Evolutionary conservation across 2,797 vertebrate species (phyloP).

Genomic region (Premnoplex brunnescens): DNA sequence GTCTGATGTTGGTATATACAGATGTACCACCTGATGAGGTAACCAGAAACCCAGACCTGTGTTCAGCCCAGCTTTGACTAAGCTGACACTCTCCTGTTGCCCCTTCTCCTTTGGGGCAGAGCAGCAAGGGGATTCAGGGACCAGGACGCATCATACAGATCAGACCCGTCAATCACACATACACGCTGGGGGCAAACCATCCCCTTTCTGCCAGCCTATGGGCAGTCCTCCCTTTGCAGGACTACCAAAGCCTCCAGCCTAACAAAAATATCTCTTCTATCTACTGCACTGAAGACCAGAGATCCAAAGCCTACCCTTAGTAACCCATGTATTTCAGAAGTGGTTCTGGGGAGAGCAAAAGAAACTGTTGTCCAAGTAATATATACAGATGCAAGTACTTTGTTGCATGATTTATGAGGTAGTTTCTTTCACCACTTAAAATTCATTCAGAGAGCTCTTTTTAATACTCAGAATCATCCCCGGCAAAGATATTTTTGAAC

Average conservation of each 20-base stretch:
- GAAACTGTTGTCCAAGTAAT: not conserved
- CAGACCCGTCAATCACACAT: rapidly evolving
- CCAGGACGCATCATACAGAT: not conserved
- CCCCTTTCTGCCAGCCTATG: not conserved
- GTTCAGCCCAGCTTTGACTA: not conserved
- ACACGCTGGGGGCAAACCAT: not conserved
- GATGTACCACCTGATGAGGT: not conserved
- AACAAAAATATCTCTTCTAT: not conserved
- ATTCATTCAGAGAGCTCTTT: not conserved
- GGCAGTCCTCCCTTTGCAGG: not conserved
- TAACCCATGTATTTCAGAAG: not conserved
- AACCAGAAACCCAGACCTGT: not conserved
- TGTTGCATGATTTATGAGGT: not conserved
- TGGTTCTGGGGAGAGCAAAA: not conserved
- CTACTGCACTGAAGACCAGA: not conserved
- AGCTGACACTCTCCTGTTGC: not conserved
- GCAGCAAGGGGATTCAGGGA: no score
- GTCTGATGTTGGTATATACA: not conserved
- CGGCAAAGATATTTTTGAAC: not conserved
- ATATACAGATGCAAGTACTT: not conserved
- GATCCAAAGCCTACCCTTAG: not conserved
- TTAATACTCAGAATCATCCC: not conserved
- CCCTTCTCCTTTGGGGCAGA: not conserved
- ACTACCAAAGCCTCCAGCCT: not conserved
- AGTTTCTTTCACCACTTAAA: not conserved